Base-by-base conservation (phyloP, 2,888 invertebrate species). In the Agrotis ipsilon region DNA sequence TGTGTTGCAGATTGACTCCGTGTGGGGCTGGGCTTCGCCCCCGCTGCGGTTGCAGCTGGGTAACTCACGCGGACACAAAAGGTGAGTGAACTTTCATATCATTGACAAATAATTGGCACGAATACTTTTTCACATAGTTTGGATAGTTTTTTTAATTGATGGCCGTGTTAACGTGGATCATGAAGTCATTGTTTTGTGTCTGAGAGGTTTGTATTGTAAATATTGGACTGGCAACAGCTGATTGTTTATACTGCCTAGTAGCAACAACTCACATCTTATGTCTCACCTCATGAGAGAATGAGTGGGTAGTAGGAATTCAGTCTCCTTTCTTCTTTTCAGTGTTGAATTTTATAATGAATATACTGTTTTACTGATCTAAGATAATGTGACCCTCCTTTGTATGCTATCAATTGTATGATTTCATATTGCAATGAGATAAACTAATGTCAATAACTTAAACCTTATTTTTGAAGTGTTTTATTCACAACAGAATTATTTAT, bases 11-110 rank as follows among this genome's bases (percentile, higher is more conserved):
- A 98, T 98, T 98, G 98, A 98, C 97, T 98, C 98, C 96, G 98
- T 98, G 98, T 98, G 98, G 98, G 98, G 98, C 96, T 98, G 98
- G 98, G 98, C 98, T 97, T 98, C 98, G 97, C 98, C 98, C 97
- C 98, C 98, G 97, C 97, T 98, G 97, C 97, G 98, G 90, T 96
- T 98, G 96, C 98, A 98, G 96, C 96, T 97, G 97, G 97, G 97
- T 92, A 97, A 97, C 94, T 96, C 97, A 91, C 96, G 96, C 89
- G 95, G 93, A 85, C 95, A 92, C 87, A 96, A 96, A 85, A 96
- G 96, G 96, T 96, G 91, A 92, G 89, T 90, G 88, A 91, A 92
- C 92, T 89, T 83, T 81, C 75, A 68, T 81, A 81, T 78, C 81
- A 85, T 81, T 82, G 82, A 75, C 68, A 80, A 81, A 81, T 79